These are phyloP conservation scores for Solenodon paradoxus DNA, from an alignment of 2,113 vertebrate species.

Conservation along the genomic window DNA sequence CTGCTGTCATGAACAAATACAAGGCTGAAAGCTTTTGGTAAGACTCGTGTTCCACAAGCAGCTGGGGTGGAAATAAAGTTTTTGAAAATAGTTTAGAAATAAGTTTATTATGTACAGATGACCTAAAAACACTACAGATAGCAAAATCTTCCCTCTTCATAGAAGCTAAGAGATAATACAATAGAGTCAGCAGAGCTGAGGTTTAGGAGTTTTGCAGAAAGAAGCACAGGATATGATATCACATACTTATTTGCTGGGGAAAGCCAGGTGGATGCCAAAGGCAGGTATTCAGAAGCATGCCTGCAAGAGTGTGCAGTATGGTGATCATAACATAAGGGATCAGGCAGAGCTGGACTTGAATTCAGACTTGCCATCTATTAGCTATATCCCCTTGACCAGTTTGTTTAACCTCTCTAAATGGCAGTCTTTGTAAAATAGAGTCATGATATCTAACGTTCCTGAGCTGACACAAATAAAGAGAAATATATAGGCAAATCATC, in stretches of 20 bases:
- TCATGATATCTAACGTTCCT: neutral
- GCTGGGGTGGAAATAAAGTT: neutral
- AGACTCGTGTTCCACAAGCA: neutral
- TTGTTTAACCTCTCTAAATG: neutral
- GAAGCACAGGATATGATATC: neutral
- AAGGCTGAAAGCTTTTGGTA: neutral
- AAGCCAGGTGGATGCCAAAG: neutral
- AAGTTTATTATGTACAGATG: neutral
- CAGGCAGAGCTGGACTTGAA: neutral
- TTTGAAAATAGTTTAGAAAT: too few species aligned
- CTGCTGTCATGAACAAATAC: neutral
- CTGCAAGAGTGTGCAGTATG: neutral
- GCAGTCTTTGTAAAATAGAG: neutral
- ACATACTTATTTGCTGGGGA: accelerated
- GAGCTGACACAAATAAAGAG: neutral
- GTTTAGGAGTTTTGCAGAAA: neutral
- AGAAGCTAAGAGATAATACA: neutral
- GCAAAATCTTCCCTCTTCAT: neutral
- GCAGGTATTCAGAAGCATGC: neutral
- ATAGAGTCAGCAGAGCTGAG: neutral
- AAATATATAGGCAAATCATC: neutral
- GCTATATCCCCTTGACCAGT: neutral
- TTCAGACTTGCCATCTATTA: neutral
- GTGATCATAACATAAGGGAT: neutral
- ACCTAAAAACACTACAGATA: neutral